These are phyloP conservation scores for Oxyruncus cristatus DNA, from an alignment of 2,113 vertebrate genomes.

Conservation along the genomic window DNA sequence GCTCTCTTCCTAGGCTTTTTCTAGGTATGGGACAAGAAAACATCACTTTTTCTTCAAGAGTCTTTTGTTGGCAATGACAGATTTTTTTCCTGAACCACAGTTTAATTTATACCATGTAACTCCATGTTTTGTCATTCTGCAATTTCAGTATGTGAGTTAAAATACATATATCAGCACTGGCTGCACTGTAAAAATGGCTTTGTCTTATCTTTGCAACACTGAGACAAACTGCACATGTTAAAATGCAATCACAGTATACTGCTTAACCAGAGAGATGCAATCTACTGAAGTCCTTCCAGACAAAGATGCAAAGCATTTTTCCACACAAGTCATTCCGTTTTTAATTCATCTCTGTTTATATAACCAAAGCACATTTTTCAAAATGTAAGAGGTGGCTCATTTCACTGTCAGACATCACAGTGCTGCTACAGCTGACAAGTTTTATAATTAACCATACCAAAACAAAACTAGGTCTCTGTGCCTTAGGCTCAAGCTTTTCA, in stretches of 20 bases:
- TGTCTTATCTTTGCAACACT: neutral
- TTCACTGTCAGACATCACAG: conserved; percentile 36
- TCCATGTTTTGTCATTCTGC: neutral
- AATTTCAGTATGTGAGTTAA: neutral
- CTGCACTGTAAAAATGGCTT: neutral
- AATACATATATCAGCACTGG: neutral
- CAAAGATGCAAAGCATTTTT: neutral
- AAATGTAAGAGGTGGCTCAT: conserved; percentile 40
- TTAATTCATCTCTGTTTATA: conserved; percentile 29
- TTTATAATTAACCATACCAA: conserved; percentile 45
- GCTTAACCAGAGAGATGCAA: neutral
- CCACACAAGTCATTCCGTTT: neutral
- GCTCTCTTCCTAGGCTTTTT: neutral
- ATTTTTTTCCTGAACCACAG: neutral
- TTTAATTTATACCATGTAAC: neutral
- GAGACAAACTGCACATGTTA: neutral
- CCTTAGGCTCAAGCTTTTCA: conserved; percentile 43
- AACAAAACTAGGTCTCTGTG: conserved; percentile 60
- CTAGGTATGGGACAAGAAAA: neutral
- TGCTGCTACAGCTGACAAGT: neutral
- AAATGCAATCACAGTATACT: neutral
- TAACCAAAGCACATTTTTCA: conserved; percentile 21
- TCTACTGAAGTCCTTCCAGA: neutral
- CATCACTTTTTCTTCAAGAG: neutral
- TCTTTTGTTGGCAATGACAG: neutral